Conservation (phyloP, 1,140 invertebrate genomes). For the Ceratosolen solmsi region DNA sequence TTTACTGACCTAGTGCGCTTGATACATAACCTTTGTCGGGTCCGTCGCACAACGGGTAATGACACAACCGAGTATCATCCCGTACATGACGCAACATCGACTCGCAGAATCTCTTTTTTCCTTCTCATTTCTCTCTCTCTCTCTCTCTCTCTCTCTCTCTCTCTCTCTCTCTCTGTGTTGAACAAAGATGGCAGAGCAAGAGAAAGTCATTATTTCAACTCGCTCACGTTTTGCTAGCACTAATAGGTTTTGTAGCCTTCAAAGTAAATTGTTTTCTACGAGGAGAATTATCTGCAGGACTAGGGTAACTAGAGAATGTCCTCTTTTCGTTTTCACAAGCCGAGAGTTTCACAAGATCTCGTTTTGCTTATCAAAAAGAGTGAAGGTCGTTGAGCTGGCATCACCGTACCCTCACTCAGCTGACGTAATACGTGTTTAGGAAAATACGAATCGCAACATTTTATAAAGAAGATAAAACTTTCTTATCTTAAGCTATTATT, state of each 20-base stretch:
- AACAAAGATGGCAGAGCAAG: conserved; percentile 59
- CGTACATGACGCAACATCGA: conserved; percentile 63
- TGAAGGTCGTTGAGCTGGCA: conserved; percentile 20
- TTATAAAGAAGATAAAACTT: too few species aligned
- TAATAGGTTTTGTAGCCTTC: conserved; percentile 74
- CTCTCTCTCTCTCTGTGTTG: too few species aligned
- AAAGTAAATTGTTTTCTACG: conserved; percentile 72
- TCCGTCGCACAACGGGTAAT: conserved; percentile 52
- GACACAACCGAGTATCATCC: conserved; percentile 64
- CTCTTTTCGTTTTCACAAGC: conserved; percentile 37
- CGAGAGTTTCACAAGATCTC: neutral
- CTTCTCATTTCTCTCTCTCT: neutral
- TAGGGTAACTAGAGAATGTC: conserved; percentile 35
- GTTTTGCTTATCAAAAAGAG: neutral
- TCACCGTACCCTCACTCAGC: too few species aligned
- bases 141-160: too few species aligned
- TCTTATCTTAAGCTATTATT: too few species aligned
- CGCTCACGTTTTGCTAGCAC: conserved; percentile 62
- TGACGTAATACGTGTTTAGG: too few species aligned
- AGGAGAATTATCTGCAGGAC: conserved; percentile 14
- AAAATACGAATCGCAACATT: too few species aligned
- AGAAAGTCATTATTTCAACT: conserved; percentile 71
- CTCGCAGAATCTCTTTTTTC: neutral
- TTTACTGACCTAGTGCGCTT: conserved; percentile 71
- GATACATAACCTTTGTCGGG: conserved; percentile 71